Percentiles rank a stretch among this genome's conserved stretches.
Conservation (phyloP, 1,140 invertebrate species). For the Drosophila tani region DNA sequence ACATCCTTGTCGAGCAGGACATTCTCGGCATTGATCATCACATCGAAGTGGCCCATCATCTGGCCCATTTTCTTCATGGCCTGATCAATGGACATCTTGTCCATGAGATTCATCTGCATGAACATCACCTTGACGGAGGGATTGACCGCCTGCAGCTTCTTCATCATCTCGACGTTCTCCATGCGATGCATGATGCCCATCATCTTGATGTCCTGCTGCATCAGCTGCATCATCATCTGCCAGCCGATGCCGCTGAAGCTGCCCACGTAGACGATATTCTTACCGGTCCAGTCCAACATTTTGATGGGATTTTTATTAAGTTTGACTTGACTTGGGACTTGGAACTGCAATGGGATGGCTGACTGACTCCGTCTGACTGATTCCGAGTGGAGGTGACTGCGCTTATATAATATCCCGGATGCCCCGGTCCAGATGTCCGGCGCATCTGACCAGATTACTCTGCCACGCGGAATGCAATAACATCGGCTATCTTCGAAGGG, state of each 20-base stretch:
- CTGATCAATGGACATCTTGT: conserved; percentile 66
- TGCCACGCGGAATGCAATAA: conserved; percentile 26
- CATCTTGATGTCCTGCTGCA: conserved; percentile 72
- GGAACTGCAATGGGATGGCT: not conserved
- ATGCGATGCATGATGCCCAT: conserved; percentile 70
- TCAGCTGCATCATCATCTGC: conserved; percentile 69
- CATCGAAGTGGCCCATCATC: conserved; percentile 72
- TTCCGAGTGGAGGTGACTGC: not conserved
- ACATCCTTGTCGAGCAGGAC: conserved; percentile 78
- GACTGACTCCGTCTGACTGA: conserved; percentile 28
- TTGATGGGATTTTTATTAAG: conserved; percentile 14
- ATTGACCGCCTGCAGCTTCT: conserved; percentile 70
- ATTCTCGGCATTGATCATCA: conserved; percentile 73
- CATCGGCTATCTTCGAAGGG: conserved; percentile 3
- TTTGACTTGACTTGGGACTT: not conserved
- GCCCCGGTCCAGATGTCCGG: conserved; percentile 24
- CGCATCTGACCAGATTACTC: conserved; percentile 5
- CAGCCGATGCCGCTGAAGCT: conserved; percentile 76
- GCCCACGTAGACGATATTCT: conserved; percentile 76
- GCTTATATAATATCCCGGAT: conserved; percentile 35
- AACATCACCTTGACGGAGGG: conserved; percentile 58
- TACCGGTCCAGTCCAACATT: conserved; percentile 75
- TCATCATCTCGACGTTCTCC: conserved; percentile 79
- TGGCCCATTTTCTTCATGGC: conserved; percentile 62
- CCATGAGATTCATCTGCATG: conserved; percentile 72